Percentiles rank a stretch among this genome's conserved stretches.
phyloP scores from a whole-genome alignment of 2,113 vertebrate genomes.

The Agapornis roseicollis region DNA sequence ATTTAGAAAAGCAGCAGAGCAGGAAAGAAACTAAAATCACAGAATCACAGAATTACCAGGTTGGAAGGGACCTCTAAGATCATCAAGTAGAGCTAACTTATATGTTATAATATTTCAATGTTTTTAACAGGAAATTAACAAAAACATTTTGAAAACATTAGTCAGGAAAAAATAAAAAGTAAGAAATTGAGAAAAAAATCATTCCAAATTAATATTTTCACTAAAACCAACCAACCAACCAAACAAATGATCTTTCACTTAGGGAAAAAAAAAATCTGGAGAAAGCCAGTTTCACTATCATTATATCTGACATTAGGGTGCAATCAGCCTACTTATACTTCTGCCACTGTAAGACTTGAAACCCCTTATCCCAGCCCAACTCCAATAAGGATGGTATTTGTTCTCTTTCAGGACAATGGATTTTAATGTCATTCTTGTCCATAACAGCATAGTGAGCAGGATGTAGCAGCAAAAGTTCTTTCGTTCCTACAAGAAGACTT shows the following conservation, averaged over 20 bases:
- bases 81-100: not conserved
- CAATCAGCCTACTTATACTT: not conserved
- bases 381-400: not conserved
- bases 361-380: not conserved
- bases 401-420: not conserved
- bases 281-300: not conserved
- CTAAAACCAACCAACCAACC: not conserved
- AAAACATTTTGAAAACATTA: not conserved
- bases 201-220: not conserved
- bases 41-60: too few species aligned
- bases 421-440: not conserved
- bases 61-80: too few species aligned
- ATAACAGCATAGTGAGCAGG: not conserved
- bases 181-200: fast-evolving
- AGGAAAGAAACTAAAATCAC: not conserved
- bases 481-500: not conserved
- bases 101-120: not conserved
- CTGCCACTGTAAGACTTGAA: not conserved
- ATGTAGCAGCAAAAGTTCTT: not conserved
- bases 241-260: not conserved
- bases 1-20: not conserved
- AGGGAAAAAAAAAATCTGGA: not conserved
- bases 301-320: not conserved
- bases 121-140: not conserved
- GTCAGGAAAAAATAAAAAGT: not conserved